Conservation (phyloP, 2,113 vertebrate species). For the Lates calcarifer region DNA sequence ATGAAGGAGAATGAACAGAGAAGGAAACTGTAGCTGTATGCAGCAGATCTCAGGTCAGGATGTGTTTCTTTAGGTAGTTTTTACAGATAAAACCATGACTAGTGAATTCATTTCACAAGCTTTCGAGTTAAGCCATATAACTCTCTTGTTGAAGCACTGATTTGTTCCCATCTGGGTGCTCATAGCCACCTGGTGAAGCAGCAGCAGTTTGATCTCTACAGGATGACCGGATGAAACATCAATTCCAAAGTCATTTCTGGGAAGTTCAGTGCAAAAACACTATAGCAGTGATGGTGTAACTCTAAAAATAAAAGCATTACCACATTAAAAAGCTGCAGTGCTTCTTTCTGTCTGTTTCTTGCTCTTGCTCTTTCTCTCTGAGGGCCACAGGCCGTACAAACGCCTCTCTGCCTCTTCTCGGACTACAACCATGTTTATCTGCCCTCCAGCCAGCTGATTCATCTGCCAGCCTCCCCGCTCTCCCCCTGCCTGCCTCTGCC, state of each 20-base stretch:
- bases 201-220: background rate
- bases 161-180: background rate
- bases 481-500: background rate
- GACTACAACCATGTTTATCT: slow-evolving; percentile 45
- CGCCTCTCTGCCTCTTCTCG: slow-evolving; percentile 8
- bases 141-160: background rate
- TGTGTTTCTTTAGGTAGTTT: too few relatives aligned
- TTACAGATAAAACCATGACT: background rate
- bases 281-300: background rate
- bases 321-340: background rate
- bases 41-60: too few relatives aligned
- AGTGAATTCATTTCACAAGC: background rate
- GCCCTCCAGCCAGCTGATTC: slow-evolving; percentile 44
- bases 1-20: background rate
- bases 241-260: background rate
- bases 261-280: background rate
- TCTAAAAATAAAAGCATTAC: background rate
- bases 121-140: background rate
- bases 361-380: background rate
- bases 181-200: background rate
- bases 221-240: background rate
- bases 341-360: slow-evolving; percentile 3
- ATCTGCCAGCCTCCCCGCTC: slow-evolving; percentile 19
- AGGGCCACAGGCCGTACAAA: background rate
- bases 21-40: too few relatives aligned